These are phyloP conservation scores for Ecdyonurus torrentis DNA, from an alignment of 2,888 invertebrate species.

Conservation along the genomic window DNA sequence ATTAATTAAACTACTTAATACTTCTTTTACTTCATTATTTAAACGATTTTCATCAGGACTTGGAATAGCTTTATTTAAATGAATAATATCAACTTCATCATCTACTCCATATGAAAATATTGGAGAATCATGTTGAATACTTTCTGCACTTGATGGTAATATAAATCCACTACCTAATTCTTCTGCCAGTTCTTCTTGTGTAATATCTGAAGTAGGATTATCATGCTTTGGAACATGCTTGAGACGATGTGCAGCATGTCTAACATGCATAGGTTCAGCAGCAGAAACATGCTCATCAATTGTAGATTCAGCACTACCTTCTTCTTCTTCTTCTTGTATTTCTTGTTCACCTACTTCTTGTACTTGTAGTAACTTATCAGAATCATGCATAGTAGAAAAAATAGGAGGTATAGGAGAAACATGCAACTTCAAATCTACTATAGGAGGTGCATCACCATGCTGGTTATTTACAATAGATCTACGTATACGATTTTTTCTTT, in stretches of 20 bases:
- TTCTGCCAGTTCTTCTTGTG: slow-evolving; percentile 7
- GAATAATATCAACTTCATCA: slow-evolving; percentile 30
- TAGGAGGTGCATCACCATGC: slow-evolving; percentile 27
- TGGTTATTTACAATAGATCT: slow-evolving; percentile 42
- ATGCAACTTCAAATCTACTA: neutral
- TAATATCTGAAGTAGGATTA: too few relatives aligned
- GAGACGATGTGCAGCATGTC: too few relatives aligned
- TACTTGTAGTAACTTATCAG: neutral
- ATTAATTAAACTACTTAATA: too few relatives aligned
- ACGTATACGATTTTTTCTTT: slow-evolving; percentile 38
- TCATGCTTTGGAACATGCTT: neutral
- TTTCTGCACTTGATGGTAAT: slow-evolving; percentile 18
- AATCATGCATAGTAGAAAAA: neutral
- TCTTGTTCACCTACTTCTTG: neutral
- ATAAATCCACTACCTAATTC: slow-evolving; percentile 10
- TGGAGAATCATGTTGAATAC: slow-evolving; percentile 16
- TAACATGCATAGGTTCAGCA: slow-evolving; percentile 11
- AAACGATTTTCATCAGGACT: slow-evolving; percentile 16
- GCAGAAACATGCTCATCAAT: slow-evolving; percentile 5
- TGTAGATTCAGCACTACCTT: slow-evolving; percentile 3
- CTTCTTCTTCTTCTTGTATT: neutral
- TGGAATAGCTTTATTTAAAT: slow-evolving; percentile 19
- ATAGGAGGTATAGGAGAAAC: neutral
- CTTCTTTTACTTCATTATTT: slow-evolving; percentile 14
- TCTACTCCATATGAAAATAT: slow-evolving; percentile 26